Conservation (phyloP, 2,797 vertebrate species). For the Pteronotus mesoamericanus region DNA sequence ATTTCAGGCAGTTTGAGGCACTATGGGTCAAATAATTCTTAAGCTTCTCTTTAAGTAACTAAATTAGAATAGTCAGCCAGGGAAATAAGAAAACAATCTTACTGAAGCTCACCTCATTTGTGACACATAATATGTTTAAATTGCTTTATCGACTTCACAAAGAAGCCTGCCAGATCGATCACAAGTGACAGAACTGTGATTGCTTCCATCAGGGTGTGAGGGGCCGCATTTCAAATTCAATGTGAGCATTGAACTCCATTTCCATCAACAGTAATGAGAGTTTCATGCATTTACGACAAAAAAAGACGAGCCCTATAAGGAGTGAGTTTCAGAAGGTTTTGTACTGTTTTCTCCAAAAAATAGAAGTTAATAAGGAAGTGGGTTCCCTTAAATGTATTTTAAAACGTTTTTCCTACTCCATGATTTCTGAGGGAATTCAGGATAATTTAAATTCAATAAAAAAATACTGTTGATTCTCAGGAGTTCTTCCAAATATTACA, state of each 20-base stretch:
- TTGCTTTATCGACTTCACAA: conserved; percentile 8
- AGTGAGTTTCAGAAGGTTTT: neutral
- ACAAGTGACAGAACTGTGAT: neutral
- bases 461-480: neutral
- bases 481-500: neutral
- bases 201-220: neutral
- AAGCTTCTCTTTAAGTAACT: conserved; percentile 12
- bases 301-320: neutral
- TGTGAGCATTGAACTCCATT: neutral
- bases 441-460: neutral
- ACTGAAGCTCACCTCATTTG: neutral
- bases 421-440: neutral
- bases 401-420: neutral
- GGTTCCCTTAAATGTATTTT: neutral
- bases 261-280: neutral
- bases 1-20: neutral
- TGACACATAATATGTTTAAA: conserved; percentile 24
- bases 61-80: conserved; percentile 34
- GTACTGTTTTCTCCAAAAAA: neutral
- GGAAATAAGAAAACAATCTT: neutral
- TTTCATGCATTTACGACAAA: neutral
- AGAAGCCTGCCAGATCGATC: neutral
- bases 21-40: neutral
- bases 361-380: neutral
- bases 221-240: neutral